Evolutionary conservation across 2,113 vertebrate species (phyloP).

Genomic region (Notarius quadriscutis): DNA sequence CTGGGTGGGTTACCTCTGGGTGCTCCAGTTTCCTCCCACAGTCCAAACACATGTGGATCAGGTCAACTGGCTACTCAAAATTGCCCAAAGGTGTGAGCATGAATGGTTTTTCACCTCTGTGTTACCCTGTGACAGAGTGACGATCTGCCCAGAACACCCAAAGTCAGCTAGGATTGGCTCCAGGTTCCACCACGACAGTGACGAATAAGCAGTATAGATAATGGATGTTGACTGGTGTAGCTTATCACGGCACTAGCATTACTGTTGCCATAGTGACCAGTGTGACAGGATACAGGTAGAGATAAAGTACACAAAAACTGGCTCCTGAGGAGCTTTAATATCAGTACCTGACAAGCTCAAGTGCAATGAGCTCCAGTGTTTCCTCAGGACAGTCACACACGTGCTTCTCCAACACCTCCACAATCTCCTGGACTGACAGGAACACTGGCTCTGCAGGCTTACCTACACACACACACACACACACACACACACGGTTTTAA

Average conservation of each 20-base stretch:
- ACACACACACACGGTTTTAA: not conserved
- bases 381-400: conserved; percentile 87
- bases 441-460: conserved; percentile 80
- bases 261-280: not conserved
- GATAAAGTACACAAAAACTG: not conserved
- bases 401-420: conserved; percentile 77
- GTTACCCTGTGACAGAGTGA: too few relatives aligned
- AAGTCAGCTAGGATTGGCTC: too few relatives aligned
- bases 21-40: too few relatives aligned
- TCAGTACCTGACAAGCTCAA: conserved; percentile 69
- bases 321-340: too few relatives aligned
- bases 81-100: too few relatives aligned
- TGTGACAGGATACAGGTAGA: not conserved
- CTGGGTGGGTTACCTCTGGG: too few relatives aligned
- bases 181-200: too few relatives aligned
- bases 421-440: conserved; percentile 84
- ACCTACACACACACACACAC: conserved; percentile 53
- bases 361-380: conserved; percentile 84
- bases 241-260: not conserved
- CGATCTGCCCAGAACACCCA: too few relatives aligned
- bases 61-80: too few relatives aligned
- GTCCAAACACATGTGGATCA: too few relatives aligned
- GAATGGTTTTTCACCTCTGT: too few relatives aligned
- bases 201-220: too few relatives aligned
- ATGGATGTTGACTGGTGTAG: not conserved